Evolutionary conservation across 2,888 invertebrate genomes (phyloP).

Genomic region (Tuta absoluta): DNA sequence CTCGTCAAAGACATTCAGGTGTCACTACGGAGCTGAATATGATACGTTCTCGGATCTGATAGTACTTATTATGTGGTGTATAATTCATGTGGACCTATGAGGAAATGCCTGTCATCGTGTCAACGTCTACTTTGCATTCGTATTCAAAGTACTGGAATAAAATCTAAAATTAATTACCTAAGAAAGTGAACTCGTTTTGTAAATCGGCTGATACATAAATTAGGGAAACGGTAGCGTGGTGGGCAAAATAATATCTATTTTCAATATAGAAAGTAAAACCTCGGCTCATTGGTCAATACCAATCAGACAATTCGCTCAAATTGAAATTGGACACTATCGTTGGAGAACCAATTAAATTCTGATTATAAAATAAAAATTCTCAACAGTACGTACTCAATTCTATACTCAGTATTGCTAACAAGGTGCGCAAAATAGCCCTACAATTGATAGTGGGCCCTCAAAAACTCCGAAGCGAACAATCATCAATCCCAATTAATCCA

Average conservation of each 20-base stretch:
- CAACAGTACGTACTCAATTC: not conserved
- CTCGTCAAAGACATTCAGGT: conserved; percentile 25
- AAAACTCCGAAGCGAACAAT: conserved; percentile 49
- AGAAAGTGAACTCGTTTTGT: too few relatives aligned
- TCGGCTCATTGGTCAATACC: not conserved
- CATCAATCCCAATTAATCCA: conserved; percentile 77
- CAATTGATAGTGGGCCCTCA: conserved; percentile 36
- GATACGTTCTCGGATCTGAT: conserved; percentile 12
- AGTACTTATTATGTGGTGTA: conserved; percentile 1
- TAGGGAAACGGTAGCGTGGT: too few relatives aligned
- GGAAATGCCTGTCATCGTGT: conserved; percentile 10
- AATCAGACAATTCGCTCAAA: not conserved
- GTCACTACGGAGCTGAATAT: conserved; percentile 4
- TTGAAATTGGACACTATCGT: not conserved
- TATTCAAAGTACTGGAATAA: not conserved
- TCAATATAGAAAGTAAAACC: not conserved
- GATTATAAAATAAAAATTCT: not conserved
- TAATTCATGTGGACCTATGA: conserved; percentile 17
- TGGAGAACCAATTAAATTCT: not conserved
- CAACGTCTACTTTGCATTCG: not conserved
- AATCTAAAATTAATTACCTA: too few relatives aligned
- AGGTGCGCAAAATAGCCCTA: conserved; percentile 20
- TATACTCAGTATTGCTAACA: conserved; percentile 10
- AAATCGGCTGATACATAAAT: too few relatives aligned
- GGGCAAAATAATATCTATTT: not conserved